Conservation (phyloP, 2,797 vertebrate genomes). For the Anableps anableps region DNA sequence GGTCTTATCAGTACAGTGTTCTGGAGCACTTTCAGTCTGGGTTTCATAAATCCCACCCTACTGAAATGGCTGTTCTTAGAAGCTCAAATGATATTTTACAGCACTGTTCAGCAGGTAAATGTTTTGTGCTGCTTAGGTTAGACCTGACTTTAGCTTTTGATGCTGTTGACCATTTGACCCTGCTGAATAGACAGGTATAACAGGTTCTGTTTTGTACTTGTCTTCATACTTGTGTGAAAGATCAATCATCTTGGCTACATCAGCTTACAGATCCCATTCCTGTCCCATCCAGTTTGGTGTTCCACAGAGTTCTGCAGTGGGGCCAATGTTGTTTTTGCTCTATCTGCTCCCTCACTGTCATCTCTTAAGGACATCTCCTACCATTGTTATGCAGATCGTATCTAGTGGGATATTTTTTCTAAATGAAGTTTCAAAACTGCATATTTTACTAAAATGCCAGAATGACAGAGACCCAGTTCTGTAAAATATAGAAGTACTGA, state of each 20-base stretch:
- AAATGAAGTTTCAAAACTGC: not conserved
- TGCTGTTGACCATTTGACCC: too few relatives aligned
- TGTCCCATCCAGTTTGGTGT: not conserved
- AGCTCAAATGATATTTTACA: not conserved
- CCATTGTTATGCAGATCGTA: not conserved
- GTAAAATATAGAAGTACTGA: too few relatives aligned
- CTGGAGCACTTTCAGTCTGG: not conserved
- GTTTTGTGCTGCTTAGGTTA: not conserved
- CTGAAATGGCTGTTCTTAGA: not conserved
- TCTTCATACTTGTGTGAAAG: not conserved
- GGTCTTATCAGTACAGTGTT: not conserved
- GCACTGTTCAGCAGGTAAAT: not conserved
- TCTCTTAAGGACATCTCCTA: not conserved
- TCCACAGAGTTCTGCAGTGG: not conserved
- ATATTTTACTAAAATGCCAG: too few relatives aligned
- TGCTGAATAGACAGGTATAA: not conserved
- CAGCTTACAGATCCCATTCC: not conserved
- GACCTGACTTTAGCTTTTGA: not conserved
- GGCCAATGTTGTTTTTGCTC: not conserved
- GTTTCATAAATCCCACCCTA: not conserved
- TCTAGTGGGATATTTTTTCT: not conserved
- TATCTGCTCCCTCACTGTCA: not conserved
- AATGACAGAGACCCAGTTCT: too few relatives aligned
- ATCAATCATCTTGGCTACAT: not conserved
- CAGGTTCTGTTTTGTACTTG: not conserved